These are phyloP conservation scores for Sminthurinus aureus DNA, from an alignment of 2,888 invertebrate genomes.

Conservation along the genomic window DNA sequence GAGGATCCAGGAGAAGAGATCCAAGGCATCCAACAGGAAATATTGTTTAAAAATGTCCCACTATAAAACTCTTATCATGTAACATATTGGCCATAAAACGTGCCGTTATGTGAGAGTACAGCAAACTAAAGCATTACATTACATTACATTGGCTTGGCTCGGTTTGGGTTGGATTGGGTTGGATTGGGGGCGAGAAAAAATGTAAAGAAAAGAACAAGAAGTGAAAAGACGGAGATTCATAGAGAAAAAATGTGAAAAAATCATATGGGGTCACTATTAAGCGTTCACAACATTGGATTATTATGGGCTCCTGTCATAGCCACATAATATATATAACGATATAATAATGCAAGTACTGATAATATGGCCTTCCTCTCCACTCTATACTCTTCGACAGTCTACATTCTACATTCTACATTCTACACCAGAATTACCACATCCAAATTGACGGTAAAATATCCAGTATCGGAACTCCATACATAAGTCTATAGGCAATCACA, in stretches of 20 bases:
- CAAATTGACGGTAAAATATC: neutral
- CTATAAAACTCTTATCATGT: conserved; percentile 48
- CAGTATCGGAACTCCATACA: neutral
- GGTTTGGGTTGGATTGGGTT: neutral
- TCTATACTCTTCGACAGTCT: neutral
- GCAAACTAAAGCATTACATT: neutral
- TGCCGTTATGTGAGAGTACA: conserved; percentile 35
- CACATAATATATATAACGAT: neutral
- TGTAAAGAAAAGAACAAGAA: neutral
- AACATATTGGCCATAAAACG: conserved; percentile 49
- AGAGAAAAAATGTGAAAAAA: conserved; percentile 35
- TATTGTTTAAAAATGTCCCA: conserved; percentile 47
- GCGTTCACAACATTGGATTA: conserved; percentile 30
- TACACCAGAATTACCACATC: neutral
- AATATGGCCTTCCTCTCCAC: no score
- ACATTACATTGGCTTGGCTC: neutral
- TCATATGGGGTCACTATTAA: conserved; percentile 44
- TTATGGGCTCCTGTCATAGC: conserved; percentile 21
- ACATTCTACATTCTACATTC: no score
- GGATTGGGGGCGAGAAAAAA: neutral
- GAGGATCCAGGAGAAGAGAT: neutral
- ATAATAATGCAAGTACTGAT: neutral
- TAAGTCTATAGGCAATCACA: neutral
- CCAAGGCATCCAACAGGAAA: conserved; percentile 29
- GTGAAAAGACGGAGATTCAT: conserved; percentile 8